These are phyloP conservation scores for Diabrotica undecimpunctata DNA, from an alignment of 1,140 invertebrate species.

Conservation along the genomic window DNA sequence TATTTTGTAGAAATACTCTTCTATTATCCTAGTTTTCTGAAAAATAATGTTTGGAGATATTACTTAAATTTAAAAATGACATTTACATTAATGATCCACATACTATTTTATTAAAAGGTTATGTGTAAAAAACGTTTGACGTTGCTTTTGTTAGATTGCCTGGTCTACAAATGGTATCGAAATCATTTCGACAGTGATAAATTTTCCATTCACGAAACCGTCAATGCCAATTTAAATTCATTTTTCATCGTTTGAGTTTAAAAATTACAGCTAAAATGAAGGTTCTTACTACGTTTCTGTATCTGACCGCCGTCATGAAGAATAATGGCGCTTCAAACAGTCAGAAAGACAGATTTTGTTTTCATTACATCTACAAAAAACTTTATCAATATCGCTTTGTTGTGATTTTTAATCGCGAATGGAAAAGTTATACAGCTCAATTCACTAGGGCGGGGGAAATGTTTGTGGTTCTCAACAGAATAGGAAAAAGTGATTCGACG, in stretches of 20 bases:
- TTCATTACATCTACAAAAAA: not conserved
- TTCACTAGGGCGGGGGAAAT: no score
- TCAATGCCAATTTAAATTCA: not conserved
- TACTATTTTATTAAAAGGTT: no score
- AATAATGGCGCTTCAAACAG: not conserved
- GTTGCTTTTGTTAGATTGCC: no score
- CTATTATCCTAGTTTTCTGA: no score
- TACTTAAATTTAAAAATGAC: no score
- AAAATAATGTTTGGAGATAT: no score
- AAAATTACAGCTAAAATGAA: not conserved
- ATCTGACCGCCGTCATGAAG: not conserved
- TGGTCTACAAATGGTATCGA: slow-evolving; percentile 7
- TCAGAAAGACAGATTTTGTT: not conserved
- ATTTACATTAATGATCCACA: no score
- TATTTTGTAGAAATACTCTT: no score
- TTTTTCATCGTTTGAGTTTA: not conserved
- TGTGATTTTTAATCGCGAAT: not conserved
- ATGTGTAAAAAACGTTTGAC: no score
- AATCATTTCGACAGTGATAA: slow-evolving; percentile 17
- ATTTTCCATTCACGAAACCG: slow-evolving; percentile 2
- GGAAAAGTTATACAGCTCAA: not conserved
- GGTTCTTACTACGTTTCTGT: not conserved
- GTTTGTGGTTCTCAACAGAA: no score
- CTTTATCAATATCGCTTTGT: not conserved
- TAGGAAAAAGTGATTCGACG: no score